Base-by-base conservation (phyloP, 2,113 vertebrate species). In the Corythoichthys haematopterus region DNA sequence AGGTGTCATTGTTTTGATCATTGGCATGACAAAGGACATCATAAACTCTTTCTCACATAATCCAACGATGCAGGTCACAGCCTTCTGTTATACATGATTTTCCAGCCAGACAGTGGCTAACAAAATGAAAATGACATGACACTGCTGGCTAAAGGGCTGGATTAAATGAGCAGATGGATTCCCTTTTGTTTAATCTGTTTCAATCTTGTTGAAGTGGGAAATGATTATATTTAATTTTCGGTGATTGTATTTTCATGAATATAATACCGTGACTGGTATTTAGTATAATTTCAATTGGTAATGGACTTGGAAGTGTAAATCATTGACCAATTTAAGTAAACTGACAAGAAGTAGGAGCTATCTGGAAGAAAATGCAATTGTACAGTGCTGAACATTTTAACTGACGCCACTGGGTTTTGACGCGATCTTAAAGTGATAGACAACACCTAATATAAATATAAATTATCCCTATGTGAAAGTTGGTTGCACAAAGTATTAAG, bases 241-340 rank as follows among this genome's bases (percentile, higher is more conserved):
- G 61, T 59, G 69, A 81, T 74, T 69, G 53, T 72, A 36, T 75
- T 78, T 80, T 81, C 79, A 66, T 66, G 40, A 66, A 71, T 64
- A 52, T 2, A 51, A 28, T 53, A n/a, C 20, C 2, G 9, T 33
- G 10, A 72, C 69, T 84, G 28, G 51, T 13, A 13, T 33, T 55
- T 35, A 28, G 28, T 55, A 81, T 86, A 74, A 83, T 83, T 66
- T 78, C 73, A 87, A 78, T 75, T 76, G 1, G 69, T 60, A 80
- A 82, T 70, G 79, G 84, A 74, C 70, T 70, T 20, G 45, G 72
- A 48, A 35, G 55, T 46, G 45, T 10, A 10, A 46, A 11, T 46
- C 45, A 7, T 11, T 46, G 6, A 46, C 45, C 2, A 46, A 10
- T 46, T 46, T 11, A 46, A 46, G 8, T 46, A 10, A 46, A 46